Evolutionary conservation across 2,797 vertebrate species (phyloP).

Genomic region (Platalea minor): DNA sequence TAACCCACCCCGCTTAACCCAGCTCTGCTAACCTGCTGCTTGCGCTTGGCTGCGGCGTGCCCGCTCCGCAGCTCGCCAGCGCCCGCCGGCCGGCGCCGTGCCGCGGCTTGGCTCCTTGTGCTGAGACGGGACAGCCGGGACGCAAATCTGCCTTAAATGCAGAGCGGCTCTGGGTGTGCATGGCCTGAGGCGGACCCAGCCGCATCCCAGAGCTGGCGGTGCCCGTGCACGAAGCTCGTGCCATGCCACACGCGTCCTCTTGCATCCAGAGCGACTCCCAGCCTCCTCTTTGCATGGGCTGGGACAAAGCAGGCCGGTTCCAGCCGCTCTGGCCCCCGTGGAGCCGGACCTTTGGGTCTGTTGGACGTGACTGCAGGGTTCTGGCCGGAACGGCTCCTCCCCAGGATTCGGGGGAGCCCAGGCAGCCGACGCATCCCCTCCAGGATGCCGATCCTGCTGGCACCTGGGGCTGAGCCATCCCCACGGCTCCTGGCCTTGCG

Average conservation of each 20-base stretch:
- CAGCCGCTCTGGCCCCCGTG: not conserved
- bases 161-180: accelerated
- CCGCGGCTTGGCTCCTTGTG: accelerated
- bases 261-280: not conserved
- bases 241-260: accelerated
- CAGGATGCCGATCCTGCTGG: not conserved
- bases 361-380: not conserved
- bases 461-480: not conserved
- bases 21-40: not conserved
- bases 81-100: not conserved
- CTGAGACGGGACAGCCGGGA: not conserved
- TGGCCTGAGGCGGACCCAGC: not conserved
- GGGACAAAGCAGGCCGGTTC: not conserved
- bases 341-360: not conserved
- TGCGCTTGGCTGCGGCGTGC: not conserved
- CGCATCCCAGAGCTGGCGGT: not conserved
- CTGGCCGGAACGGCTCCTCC: not conserved
- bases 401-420: not conserved
- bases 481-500: not conserved
- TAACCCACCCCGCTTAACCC: not conserved
- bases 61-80: not conserved
- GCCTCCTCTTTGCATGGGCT: not conserved
- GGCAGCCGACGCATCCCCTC: accelerated
- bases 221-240: not conserved
- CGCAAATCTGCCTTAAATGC: not conserved